Evolutionary conservation across 2,888 invertebrate species (phyloP), one percentile per base, ranked within the genome.

Genomic region (Cataglyphis cursor): DNA sequence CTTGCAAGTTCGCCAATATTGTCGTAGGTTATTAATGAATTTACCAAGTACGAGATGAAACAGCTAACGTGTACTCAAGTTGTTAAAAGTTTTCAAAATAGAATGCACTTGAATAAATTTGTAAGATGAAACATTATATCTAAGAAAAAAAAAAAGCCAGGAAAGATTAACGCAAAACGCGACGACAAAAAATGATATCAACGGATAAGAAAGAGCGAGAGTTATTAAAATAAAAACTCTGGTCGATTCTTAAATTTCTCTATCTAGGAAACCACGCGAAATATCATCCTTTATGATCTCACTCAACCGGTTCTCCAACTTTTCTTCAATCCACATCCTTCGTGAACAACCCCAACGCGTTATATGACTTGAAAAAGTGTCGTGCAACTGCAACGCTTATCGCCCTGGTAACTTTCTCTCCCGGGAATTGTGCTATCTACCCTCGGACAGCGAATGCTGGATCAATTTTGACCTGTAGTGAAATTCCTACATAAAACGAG

Each of bases 1-100:
- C 78, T 70, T 35, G 18, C 38, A 18, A 24, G 44, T 68, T 48
- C 18, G 21, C 21, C 59, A 59, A 78, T 70, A 59, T 78, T 70
- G 54, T 28, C 51, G 12, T 8, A 48, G 18, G 44, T 48, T 70
- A 70, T 35, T 59, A 70, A 44, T 59, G 12, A 78, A 44, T 68
- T 61, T 68, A 59, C 0, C 31, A 18, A 41, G 41, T 5, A 38
- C 3, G 9, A n/a, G 21, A 31, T 28, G 15, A 12, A 18, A 5
- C 9, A 18, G 12, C 57, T 12, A 24, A 28, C 18, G 48, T 6
- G 28, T 12, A 8, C 41, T 9, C 12, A 8, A 59, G 41, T 59
- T n/a, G n/a, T 6, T 59, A 1, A 1, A 59, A 73, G n/a, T 59
- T 59, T 41, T n/a, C 12, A 3, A 41, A 8, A 28, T 41, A 21